Conservation (phyloP, 2,888 invertebrate species). For the Ganaspis brasiliensis region DNA sequence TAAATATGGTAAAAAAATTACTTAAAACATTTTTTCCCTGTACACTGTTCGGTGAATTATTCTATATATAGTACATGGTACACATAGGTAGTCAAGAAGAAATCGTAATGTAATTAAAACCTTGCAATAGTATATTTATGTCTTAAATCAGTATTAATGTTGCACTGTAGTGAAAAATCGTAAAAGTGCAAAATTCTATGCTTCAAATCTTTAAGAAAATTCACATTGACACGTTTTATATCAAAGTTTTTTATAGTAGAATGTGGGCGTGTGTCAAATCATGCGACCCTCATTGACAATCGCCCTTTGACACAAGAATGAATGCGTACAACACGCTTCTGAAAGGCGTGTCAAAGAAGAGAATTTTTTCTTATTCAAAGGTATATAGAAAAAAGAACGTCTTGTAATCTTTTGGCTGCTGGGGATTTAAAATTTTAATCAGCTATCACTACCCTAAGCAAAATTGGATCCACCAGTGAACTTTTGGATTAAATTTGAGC, state of each 20-base stretch:
- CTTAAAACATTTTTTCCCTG: too few relatives aligned
- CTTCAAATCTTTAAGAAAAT: conserved; percentile 13
- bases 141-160: too few relatives aligned
- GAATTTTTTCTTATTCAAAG: not conserved
- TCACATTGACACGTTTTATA: conserved; percentile 11
- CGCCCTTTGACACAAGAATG: conserved; percentile 46
- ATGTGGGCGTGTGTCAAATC: conserved; percentile 57
- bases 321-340: conserved; percentile 45
- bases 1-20: too few relatives aligned
- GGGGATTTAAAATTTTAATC: not conserved
- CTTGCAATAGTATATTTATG: too few relatives aligned
- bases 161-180: too few relatives aligned
- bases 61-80: too few relatives aligned
- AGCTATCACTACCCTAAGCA: not conserved
- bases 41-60: too few relatives aligned
- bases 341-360: conserved; percentile 47
- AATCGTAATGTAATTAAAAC: too few relatives aligned
- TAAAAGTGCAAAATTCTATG: too few relatives aligned
- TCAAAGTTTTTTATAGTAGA: conserved; percentile 46
- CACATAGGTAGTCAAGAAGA: too few relatives aligned
- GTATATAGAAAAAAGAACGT: not conserved
- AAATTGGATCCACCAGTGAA: not conserved
- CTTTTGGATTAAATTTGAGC: not conserved
- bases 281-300: conserved; percentile 50
- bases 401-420: not conserved